Conservation (phyloP, 2,113 vertebrate genomes). For the Athene cunicularia region DNA sequence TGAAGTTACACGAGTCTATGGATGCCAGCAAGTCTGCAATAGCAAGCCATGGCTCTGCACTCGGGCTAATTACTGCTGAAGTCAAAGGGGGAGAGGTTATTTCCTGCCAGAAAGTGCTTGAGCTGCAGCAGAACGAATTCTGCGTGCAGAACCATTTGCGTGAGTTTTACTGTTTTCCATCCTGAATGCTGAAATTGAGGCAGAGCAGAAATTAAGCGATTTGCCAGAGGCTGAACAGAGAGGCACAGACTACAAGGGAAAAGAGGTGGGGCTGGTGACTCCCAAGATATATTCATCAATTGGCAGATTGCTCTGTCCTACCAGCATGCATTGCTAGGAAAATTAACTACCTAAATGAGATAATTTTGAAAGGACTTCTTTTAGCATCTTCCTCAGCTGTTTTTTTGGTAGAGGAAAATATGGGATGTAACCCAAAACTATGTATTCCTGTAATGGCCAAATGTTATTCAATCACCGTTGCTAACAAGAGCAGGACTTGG, state of each 20-base stretch:
- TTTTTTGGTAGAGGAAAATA: neutral
- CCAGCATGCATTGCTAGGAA: neutral
- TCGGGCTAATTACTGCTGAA: neutral
- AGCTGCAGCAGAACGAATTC: neutral
- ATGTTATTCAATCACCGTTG: neutral
- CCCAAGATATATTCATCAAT: neutral
- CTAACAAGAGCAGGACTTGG: neutral
- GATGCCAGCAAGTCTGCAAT: neutral
- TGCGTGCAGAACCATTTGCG: neutral
- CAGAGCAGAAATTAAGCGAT: neutral
- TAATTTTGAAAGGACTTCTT: slow-evolving; percentile 16
- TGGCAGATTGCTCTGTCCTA: neutral
- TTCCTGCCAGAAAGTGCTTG: neutral
- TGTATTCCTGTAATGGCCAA: neutral
- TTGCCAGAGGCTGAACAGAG: neutral
- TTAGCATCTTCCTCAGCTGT: neutral
- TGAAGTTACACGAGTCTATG: neutral
- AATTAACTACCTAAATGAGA: neutral
- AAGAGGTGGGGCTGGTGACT: neutral
- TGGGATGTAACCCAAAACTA: neutral
- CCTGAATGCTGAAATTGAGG: neutral
- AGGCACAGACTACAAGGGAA: neutral
- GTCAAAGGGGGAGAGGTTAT: neutral
- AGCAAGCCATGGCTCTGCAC: neutral
- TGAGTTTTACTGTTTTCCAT: neutral